Evolutionary conservation across 2,888 invertebrate species (phyloP).

Genomic region (Scaptomyza parva): DNA sequence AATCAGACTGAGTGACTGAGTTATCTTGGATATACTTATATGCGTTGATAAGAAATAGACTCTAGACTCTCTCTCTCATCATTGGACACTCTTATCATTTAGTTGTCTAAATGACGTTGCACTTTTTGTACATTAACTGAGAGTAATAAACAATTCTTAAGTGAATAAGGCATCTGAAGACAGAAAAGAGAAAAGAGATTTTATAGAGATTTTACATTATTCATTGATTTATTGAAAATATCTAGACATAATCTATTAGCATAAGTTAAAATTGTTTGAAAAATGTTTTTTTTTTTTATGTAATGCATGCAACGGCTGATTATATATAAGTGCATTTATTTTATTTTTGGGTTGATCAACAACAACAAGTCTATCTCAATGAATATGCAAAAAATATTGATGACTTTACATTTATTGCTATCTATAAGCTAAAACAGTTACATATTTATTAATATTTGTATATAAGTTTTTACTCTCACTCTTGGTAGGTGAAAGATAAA

Average conservation of each 20-base stretch:
- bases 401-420: too few relatives aligned
- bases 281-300: too few relatives aligned
- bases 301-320: too few relatives aligned
- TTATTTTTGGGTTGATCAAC: neutral
- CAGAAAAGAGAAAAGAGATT: too few relatives aligned
- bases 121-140: neutral
- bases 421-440: too few relatives aligned
- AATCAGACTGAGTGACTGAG: neutral
- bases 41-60: slow-evolving; percentile 19
- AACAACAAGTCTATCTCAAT: neutral
- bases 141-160: neutral
- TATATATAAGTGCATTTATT: neutral
- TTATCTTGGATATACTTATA: neutral
- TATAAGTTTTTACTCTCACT: too few relatives aligned
- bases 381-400: neutral
- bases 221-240: neutral
- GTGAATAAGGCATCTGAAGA: neutral
- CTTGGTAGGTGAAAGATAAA: neutral
- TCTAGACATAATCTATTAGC: neutral
- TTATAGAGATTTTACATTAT: too few relatives aligned
- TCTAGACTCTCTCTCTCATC: neutral
- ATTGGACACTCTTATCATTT: slow-evolving; percentile 6
- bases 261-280: too few relatives aligned
- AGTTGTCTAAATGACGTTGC: slow-evolving; percentile 11
- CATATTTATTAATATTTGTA: too few relatives aligned